A percentile compares a stretch with the other conserved stretches of the same genome.
phyloP scores from a whole-genome alignment of 1,140 invertebrate genomes.

The Drosophila pachea region DNA sequence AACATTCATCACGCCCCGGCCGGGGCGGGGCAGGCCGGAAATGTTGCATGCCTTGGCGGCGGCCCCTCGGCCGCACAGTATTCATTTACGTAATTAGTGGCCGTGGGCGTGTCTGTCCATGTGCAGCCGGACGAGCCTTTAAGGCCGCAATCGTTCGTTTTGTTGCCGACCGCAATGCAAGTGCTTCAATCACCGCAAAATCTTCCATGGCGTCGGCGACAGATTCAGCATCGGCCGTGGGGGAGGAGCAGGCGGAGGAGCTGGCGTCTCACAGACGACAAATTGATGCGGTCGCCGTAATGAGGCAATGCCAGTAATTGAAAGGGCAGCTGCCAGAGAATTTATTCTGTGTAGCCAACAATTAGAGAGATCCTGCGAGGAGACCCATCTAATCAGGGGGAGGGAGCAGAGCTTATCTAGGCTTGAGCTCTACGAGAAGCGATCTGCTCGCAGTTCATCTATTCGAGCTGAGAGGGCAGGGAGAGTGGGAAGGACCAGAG shows the following conservation, averaged over 20 bases:
- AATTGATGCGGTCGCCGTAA: slow-evolving; percentile 13
- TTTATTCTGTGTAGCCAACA: background rate
- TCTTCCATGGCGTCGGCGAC: background rate
- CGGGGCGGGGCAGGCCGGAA: slow-evolving; percentile 5
- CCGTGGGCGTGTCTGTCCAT: slow-evolving; percentile 45
- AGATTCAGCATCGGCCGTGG: too few relatives aligned
- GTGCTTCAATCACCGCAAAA: slow-evolving; percentile 60
- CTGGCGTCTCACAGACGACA: background rate
- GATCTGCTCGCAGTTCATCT: too few relatives aligned
- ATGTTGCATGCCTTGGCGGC: background rate
- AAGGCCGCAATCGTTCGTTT: slow-evolving; percentile 30
- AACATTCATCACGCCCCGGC: slow-evolving; percentile 34
- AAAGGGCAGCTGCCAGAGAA: slow-evolving; percentile 1
- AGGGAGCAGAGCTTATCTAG: too few relatives aligned
- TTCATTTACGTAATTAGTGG: slow-evolving; percentile 75
- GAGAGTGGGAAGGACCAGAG: too few relatives aligned
- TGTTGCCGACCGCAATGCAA: slow-evolving; percentile 51
- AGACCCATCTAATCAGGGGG: too few relatives aligned
- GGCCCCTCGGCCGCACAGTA: slow-evolving; percentile 38
- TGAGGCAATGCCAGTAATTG: slow-evolving; percentile 18
- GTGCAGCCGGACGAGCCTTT: slow-evolving; percentile 6
- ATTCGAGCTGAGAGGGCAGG: too few relatives aligned
- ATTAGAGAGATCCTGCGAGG: background rate
- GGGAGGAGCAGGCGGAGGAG: too few relatives aligned
- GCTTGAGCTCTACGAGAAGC: too few relatives aligned